These are phyloP conservation scores for Erannis defoliaria DNA, from an alignment of 2,888 invertebrate genomes.

Conservation along the genomic window DNA sequence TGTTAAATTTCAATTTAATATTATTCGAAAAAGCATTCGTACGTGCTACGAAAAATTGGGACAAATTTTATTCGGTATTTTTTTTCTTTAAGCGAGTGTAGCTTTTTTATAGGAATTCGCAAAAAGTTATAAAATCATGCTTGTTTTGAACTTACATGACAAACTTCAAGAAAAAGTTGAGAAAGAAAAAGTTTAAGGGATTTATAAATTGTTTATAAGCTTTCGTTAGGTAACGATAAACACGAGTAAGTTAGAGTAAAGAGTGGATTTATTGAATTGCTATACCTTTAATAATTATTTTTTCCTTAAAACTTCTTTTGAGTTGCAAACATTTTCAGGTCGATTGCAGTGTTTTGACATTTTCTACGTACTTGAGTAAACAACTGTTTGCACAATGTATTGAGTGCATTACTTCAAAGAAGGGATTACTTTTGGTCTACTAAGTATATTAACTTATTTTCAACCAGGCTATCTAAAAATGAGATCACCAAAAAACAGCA, in stretches of 20 bases:
- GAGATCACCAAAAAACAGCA: no score
- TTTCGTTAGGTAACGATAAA: background rate
- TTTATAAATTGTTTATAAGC: background rate
- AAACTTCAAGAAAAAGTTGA: background rate
- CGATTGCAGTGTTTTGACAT: no score
- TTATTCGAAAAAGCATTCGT: conserved; percentile 34
- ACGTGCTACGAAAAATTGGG: conserved; percentile 22
- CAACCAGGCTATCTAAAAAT: no score
- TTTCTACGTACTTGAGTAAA: no score
- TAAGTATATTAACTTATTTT: no score
- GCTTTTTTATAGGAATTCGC: background rate
- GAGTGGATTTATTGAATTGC: no score
- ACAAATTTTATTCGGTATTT: background rate
- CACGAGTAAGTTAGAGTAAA: background rate
- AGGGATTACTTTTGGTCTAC: no score
- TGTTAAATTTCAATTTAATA: conserved; percentile 49
- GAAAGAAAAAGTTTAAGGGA: background rate
- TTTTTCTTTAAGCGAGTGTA: background rate
- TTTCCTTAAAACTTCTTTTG: background rate
- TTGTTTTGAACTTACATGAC: background rate
- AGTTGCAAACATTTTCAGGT: background rate
- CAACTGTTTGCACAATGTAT: no score
- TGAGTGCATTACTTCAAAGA: no score
- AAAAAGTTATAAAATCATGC: background rate
- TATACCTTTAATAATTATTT: no score